Conservation (phyloP, 2,888 invertebrate genomes). For the Alentia gelatinosa region DNA sequence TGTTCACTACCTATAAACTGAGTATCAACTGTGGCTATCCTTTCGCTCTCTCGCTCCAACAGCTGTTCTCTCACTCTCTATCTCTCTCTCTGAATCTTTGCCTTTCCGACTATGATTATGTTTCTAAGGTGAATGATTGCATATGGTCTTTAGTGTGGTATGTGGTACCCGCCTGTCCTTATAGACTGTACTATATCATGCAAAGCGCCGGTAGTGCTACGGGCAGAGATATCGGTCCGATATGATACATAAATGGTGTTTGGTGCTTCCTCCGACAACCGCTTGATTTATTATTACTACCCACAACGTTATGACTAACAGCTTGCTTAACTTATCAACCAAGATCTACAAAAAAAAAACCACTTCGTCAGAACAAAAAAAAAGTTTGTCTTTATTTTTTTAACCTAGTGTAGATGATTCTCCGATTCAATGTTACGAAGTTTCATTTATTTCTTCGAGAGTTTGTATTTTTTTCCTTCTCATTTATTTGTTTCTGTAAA, state of each 20-base stretch:
- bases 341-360: neutral
- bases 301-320: neutral
- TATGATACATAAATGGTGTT: constrained; percentile 45
- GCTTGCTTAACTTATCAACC: constrained; percentile 44
- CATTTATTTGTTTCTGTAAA: neutral
- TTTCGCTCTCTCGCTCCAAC: constrained; percentile 23
- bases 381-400: neutral
- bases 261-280: neutral
- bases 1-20: constrained; percentile 46
- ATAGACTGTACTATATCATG: constrained; percentile 45
- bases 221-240: neutral
- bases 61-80: constrained; percentile 16
- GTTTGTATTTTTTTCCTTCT: neutral
- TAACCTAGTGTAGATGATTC: too few relatives aligned
- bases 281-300: neutral
- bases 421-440: neutral
- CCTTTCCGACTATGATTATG: constrained; percentile 44
- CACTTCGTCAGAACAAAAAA: neutral
- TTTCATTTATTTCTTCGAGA: neutral
- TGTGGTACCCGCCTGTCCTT: constrained; percentile 41
- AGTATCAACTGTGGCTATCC: constrained; percentile 42
- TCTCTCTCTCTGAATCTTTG: constrained; percentile 22
- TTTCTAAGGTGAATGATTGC: constrained; percentile 51
- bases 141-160: constrained; percentile 47
- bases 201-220: constrained; percentile 21